Percentiles rank a stretch among this genome's conserved stretches.
Evolutionary conservation across 2,888 invertebrate species (phyloP).

Genomic region (Parelbella ahira): DNA sequence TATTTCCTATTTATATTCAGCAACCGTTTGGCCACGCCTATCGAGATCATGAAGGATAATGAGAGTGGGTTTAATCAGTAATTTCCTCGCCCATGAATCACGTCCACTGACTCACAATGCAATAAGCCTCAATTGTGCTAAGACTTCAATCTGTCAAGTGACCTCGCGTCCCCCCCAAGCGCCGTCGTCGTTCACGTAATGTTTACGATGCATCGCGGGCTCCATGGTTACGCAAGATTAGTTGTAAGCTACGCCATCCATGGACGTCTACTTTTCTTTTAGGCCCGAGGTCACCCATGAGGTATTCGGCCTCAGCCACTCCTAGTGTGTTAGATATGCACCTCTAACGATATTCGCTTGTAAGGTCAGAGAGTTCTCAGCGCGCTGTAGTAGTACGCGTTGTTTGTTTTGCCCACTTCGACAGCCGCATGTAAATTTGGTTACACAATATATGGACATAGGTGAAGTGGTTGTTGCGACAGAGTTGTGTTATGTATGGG

Average conservation of each 20-base stretch:
- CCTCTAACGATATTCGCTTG: constrained; percentile 16
- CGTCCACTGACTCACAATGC: constrained; percentile 41
- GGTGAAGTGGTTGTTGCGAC: constrained; percentile 11
- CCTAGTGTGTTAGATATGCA: constrained; percentile 17
- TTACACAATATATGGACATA: constrained; percentile 17
- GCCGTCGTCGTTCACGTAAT: constrained; percentile 19
- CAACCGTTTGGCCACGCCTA: constrained; percentile 46
- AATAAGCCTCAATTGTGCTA: constrained; percentile 40
- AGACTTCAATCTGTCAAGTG: constrained; percentile 45
- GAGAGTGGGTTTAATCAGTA: constrained; percentile 48
- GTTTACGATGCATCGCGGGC: constrained; percentile 44
- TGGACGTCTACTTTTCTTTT: constrained; percentile 33
- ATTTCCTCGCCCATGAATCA: constrained; percentile 53
- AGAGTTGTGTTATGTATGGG: constrained; percentile 11
- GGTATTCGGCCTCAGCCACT: constrained; percentile 36
- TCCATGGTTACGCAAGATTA: constrained; percentile 37
- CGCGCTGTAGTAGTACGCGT: neutral
- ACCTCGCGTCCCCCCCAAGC: constrained; percentile 51
- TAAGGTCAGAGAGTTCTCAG: constrained; percentile 16
- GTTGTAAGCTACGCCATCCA: constrained; percentile 39
- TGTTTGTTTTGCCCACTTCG: constrained; percentile 24
- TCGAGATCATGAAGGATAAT: constrained; percentile 37
- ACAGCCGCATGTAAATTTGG: constrained; percentile 18
- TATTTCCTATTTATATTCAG: no score
- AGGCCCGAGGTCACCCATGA: constrained; percentile 51